Conservation (phyloP, 2,797 vertebrate genomes). For the Xiphophorus birchmanni region DNA sequence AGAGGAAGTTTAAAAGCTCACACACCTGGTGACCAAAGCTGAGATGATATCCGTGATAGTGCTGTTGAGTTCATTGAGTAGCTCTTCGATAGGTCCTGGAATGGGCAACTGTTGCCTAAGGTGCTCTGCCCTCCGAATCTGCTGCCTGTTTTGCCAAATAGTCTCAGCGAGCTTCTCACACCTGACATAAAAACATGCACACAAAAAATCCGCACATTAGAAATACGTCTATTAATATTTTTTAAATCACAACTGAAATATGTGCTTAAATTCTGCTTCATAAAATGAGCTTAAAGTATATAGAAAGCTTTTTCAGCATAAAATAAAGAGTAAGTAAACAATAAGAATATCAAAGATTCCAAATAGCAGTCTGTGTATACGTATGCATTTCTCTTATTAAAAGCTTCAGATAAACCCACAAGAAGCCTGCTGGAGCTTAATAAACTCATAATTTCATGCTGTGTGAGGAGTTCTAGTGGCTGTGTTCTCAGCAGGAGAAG, state of each 20-base stretch:
- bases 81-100: conserved; percentile 92
- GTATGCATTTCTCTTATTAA: conserved; percentile 7
- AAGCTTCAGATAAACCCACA: conserved; percentile 34
- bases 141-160: conserved; percentile 96
- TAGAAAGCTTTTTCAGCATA: not conserved
- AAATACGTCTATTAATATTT: not conserved
- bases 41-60: conserved; percentile 97
- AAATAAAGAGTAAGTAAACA: not conserved
- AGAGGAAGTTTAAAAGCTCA: not conserved
- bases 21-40: conserved; percentile 90
- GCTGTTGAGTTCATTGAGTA: conserved; percentile 90
- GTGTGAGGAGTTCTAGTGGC: conserved; percentile 21
- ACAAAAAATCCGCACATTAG: not conserved
- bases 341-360: conserved; percentile 1
- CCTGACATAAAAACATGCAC: conserved; percentile 69
- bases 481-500: conserved; percentile 54
- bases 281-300: not conserved
- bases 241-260: not conserved
- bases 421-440: conserved; percentile 34
- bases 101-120: conserved; percentile 95
- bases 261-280: not conserved
- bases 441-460: conserved; percentile 56
- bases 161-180: conserved; percentile 93
- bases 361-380: not conserved
- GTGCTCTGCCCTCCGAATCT: conserved; percentile 91